Base-by-base conservation (phyloP, 2,888 invertebrate genomes). In the Cyclophora albipunctata region DNA sequence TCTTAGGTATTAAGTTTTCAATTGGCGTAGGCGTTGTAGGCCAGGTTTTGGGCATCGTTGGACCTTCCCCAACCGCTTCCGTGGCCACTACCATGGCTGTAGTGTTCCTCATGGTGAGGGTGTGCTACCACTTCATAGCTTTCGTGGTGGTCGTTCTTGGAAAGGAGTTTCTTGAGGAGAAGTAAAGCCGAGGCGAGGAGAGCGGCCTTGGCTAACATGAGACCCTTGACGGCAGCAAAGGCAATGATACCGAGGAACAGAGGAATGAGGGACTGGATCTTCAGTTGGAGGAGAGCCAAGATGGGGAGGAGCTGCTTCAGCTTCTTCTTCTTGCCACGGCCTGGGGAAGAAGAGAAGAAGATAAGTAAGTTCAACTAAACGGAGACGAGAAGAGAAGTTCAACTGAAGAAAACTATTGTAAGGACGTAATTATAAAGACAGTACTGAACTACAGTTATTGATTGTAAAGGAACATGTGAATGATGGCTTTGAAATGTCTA, bases 151-250 rank as follows among this genome's bases (percentile, higher is more conserved):
- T 90, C 91, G 54, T 92, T 89, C 75, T 94, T 94, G 46, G 91
- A 90, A 45, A 95, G 81, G 3, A 96, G 89, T 71, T 96, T 96
- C 82, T 89, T 89, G 57, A 89, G 74, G 2, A 88, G 83, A 54
- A 96, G 91, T 54, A 95, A 90, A 53, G 91, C 92, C 48, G 95
- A 92, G 58, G 96, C 91, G 50, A 95, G 88, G 34, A 96, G 90
- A 3, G 96, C 95, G 55, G 96, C 92, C 90, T 96, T 96, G 66
- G 95, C 95, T 63, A 96, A 90, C 70, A 95, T 84, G 62, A 96
- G 90, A 56, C 96, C 96, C 90, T 96, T 96, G 90, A 96, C 91
- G 43, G 95, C 95, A 45, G 95, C 90, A 57, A 96, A 90, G 49
- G 95, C 95, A 67, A 96, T 91, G 70, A 88, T 78, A 42, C 82